A percentile compares a stretch with the other conserved stretches of the same genome.
Conservation (phyloP, 2,113 vertebrate genomes). For the Austrofundulus limnaeus region DNA sequence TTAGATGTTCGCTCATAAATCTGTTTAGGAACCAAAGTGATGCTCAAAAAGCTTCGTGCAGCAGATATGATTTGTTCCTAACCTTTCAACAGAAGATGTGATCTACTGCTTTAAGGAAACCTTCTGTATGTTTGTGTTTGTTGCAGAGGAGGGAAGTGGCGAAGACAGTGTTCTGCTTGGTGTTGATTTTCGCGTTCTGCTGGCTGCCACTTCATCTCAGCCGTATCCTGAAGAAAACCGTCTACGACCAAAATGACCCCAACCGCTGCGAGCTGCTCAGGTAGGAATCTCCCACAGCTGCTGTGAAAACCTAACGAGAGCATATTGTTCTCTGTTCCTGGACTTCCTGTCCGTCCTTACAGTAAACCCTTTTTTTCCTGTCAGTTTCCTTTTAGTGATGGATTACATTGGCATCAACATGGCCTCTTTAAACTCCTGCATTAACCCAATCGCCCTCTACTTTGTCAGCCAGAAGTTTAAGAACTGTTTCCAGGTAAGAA, state of each 20-base stretch:
- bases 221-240: constrained; percentile 88
- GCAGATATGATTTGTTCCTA: not conserved
- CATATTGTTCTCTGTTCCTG: constrained; percentile 48
- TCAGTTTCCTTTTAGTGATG: constrained; percentile 89
- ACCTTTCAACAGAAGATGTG: not conserved
- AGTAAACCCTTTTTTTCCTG: constrained; percentile 30
- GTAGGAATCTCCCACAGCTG: constrained; percentile 53
- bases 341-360: constrained; percentile 49
- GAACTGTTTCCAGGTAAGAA: constrained; percentile 89
- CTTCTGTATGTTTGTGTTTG: constrained; percentile 25
- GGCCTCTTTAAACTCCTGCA: constrained; percentile 93
- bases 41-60: not conserved
- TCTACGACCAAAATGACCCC: constrained; percentile 84
- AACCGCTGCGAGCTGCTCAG: constrained; percentile 90
- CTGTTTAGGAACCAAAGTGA: not conserved
- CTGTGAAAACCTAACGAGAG: not conserved
- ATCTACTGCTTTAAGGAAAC: not conserved
- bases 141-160: constrained; percentile 87
- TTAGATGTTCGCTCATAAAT: no score
- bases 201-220: constrained; percentile 93
- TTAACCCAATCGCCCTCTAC: constrained; percentile 92
- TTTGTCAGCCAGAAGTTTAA: constrained; percentile 93
- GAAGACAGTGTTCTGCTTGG: constrained; percentile 91
- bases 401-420: constrained; percentile 95
- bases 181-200: constrained; percentile 90